Evolutionary conservation across 1,140 invertebrate species (phyloP), one percentile per base, ranked within the genome.

Genomic region (Drosophila orosa): DNA sequence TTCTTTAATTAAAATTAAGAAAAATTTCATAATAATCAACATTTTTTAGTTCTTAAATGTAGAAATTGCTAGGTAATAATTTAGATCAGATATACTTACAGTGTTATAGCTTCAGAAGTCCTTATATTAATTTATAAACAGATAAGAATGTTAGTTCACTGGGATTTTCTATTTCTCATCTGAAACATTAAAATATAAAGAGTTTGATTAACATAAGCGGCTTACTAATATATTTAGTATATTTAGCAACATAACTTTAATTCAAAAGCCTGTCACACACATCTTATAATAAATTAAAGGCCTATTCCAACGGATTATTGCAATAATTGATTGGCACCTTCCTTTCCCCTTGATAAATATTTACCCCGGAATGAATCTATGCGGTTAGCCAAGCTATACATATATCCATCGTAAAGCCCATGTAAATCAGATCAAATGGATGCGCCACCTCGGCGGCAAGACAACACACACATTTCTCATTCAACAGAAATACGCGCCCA

Each of bases 401-500:
- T 57, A 56, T 69, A 71, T 57, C 42, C 42, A 29, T 40, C 42
- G 52, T 48, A 48, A 33, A 58, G 10, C 31, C 68, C 27, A 19
- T 71, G 35, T 48, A 47, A 71, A 71, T 57, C 67, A 71, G 40
- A 71, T 67, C 45, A 74, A 66, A 82, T 47, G 40, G 60, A 60
- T 78, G 63, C 31, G 65, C 65, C 63, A 71, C 50, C 35, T 48
- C 57, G 29, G 35, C 57, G 65, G 59, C 35, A 52, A 45, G 44
- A 57, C 33, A 71, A 57, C n/a, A 10, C 31, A 71, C 66, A 24
- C 60, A 61, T 79, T 67, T 56, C 45, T 48, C 42, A 80, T 59
- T 68, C 48, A 29, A 62, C 44, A 40, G 29, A 80, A 73, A 74
- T 56, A 47, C 71, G 44, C 76, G 67, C 39, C 50, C 63, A 47